Percentiles rank a stretch among this genome's conserved stretches.
Conservation (phyloP, 1,140 invertebrate genomes). For the Drosophila nebulosa region DNA sequence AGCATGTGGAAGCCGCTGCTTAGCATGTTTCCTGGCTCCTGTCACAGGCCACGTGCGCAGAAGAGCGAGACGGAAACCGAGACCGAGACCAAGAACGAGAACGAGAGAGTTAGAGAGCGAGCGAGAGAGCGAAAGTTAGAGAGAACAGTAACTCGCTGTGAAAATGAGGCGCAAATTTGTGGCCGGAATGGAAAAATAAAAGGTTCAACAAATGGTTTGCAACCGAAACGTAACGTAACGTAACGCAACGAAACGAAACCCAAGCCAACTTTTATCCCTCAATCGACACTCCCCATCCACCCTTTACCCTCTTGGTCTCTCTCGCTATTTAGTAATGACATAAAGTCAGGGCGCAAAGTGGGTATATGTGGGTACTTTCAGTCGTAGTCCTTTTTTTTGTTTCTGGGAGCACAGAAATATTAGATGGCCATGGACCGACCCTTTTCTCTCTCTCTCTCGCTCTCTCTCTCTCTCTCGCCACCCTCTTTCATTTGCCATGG, state of each 20-base stretch:
- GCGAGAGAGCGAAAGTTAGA: not conserved
- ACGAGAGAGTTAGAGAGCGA: slow-evolving; percentile 7
- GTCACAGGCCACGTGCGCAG: slow-evolving; percentile 65
- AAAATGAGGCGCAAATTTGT: slow-evolving; percentile 75
- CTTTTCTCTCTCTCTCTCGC: too few species aligned
- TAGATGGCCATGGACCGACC: not conserved
- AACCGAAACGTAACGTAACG: slow-evolving; percentile 44
- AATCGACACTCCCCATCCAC: slow-evolving; percentile 2
- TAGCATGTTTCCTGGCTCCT: slow-evolving; percentile 63
- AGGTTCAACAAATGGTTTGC: slow-evolving; percentile 77
- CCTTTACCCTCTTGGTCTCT: not conserved
- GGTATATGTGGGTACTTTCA: not conserved
- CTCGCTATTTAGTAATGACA: slow-evolving; percentile 71
- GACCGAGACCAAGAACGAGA: slow-evolving; percentile 5
- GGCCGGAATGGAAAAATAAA: slow-evolving; percentile 54
- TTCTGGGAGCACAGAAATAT: not conserved
- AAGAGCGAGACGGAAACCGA: slow-evolving; percentile 40
- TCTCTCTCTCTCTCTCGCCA: slow-evolving; percentile 17
- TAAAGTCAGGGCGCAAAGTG: slow-evolving; percentile 25
- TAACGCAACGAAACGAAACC: slow-evolving; percentile 22
- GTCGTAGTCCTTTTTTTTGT: not conserved
- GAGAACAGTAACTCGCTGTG: slow-evolving; percentile 22
- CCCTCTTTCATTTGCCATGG: slow-evolving; percentile 9
- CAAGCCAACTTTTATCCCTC: not conserved
- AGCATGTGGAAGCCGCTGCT: slow-evolving; percentile 76